A percentile compares a stretch with the other conserved stretches of the same genome.
Evolutionary conservation across 2,888 invertebrate species (phyloP).

Genomic region (Drosophila rubida): DNA sequence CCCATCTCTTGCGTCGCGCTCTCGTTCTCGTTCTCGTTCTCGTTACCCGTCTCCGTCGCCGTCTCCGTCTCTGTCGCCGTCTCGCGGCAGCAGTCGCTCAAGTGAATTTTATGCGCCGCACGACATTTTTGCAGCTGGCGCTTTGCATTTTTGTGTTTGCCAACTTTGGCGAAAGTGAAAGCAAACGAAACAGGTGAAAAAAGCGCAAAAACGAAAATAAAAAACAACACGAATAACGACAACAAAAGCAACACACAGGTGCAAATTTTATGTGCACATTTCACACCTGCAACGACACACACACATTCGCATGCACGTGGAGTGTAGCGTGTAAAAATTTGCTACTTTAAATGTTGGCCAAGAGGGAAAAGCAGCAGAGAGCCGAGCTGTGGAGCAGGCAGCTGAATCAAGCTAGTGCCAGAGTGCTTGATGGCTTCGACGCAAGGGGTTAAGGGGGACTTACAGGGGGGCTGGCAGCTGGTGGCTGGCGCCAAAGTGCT

Average conservation of each 20-base stretch:
- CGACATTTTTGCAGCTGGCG: constrained; percentile 75
- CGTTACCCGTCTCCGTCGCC: neutral
- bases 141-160: constrained; percentile 50
- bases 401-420: neutral
- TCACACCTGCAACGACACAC: constrained; percentile 66
- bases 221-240: constrained; percentile 31
- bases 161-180: constrained; percentile 66
- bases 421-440: constrained; percentile 21
- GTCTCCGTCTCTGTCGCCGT: neutral
- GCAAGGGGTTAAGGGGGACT: neutral
- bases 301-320: constrained; percentile 13
- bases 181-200: constrained; percentile 44
- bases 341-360: constrained; percentile 75
- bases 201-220: constrained; percentile 11
- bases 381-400: neutral
- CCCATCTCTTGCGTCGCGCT: neutral
- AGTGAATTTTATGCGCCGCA: constrained; percentile 72
- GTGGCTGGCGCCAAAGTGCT: constrained; percentile 68
- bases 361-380: constrained; percentile 15
- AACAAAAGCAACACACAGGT: constrained; percentile 54
- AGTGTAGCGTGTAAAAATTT: constrained; percentile 58
- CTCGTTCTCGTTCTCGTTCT: neutral
- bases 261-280: constrained; percentile 78
- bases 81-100: constrained; percentile 34
- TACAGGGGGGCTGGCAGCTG: constrained; percentile 8